Base-by-base conservation (phyloP, 2,797 vertebrate genomes). In the Lindbergichthys nudifrons region DNA sequence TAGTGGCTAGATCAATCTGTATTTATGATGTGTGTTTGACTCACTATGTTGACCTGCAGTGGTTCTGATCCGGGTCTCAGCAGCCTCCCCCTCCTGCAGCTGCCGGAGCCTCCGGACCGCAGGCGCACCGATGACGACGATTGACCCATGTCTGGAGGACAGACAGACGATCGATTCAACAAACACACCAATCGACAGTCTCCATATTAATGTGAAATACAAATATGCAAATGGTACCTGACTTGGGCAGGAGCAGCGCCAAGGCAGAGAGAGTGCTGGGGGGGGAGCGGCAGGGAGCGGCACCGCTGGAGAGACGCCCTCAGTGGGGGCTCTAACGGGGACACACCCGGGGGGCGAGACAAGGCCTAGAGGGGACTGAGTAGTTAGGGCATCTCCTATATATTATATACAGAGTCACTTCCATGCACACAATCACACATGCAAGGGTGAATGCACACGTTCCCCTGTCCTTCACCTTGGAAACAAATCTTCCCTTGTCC, bases 31-130 rank as follows among this genome's bases (percentile, higher is more conserved):
- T 41, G 56, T 60, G 50, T 81, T 56, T 0, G 13, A 93, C 96
- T 97, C 93, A 98, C 96, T 83, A 96, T 88, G 85, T 96, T 96
- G 83, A 96, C 94, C 64, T 96, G 95, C 64, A 97, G 93, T 10
- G 96, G 95, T 84, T 96, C 95, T n/a, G 96, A 96, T 65, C 96
- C 95, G 10, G 95, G 94, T 87, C 94, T 95, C 57, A 96, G 85
- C 58, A 94, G 88, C 75, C 95, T 96, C 90, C 93, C 96, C 92
- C 94, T 96, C 45, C 94, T 89, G 51, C 91, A 95, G 82, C 93
- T 92, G 0, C 94, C 93, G 2, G 89, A 83, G 60, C 80, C 94
- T 85, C 92, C 91, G 4, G 90, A 90, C 13, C 93, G 81, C 71
- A 94, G 84, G 21, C 92, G 93, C 54, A 95, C 95, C 32, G 95